Base-by-base conservation (phyloP, 2,113 vertebrate species). In the Crotalus tigris region DNA sequence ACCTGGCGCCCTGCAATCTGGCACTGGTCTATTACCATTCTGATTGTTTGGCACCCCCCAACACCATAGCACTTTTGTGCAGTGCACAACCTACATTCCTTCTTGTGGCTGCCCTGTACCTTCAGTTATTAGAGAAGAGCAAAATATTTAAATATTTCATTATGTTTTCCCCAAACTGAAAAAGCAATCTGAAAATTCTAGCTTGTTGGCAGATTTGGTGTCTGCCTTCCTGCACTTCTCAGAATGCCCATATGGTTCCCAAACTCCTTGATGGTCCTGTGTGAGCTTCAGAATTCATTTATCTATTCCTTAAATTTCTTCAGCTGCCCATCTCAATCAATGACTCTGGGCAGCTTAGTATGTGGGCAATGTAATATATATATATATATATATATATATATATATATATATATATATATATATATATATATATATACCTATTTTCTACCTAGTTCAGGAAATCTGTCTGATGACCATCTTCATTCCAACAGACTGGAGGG, bases 401-500 rank as follows among this genome's bases (percentile, higher is more conserved):
- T n/a, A n/a, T n/a, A n/a, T n/a, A n/a, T n/a, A n/a, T n/a, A n/a
- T n/a, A n/a, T n/a, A n/a, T n/a, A n/a, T n/a, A n/a, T n/a, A n/a
- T n/a, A n/a, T n/a, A n/a, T n/a, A n/a, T n/a, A n/a, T n/a, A n/a
- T 33, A 39, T 39, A 21, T 15, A 55, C n/a, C n/a, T 75, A 75
- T 33, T 75, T 75, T 39, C 69, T 75, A 75, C n/a, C 69, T 39
- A 39, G n/a, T 75, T 75, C 69, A 39, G 15, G n/a, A 75, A 33
- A 33, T 75, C n/a, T 33, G 1, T 33, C n/a, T 75, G 64, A 39
- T 75, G 15, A 33, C 15, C n/a, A 19, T 75, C 69, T 75, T 75
- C 5, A 75, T 75, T 69, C 26, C 58, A 96, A 94, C 94, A 96
- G 95, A 96, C 96, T 94, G 94, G 69, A 33, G 13, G 21, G 93